Conservation (phyloP, 2,797 vertebrate genomes). For the Clarias platycephalus region DNA sequence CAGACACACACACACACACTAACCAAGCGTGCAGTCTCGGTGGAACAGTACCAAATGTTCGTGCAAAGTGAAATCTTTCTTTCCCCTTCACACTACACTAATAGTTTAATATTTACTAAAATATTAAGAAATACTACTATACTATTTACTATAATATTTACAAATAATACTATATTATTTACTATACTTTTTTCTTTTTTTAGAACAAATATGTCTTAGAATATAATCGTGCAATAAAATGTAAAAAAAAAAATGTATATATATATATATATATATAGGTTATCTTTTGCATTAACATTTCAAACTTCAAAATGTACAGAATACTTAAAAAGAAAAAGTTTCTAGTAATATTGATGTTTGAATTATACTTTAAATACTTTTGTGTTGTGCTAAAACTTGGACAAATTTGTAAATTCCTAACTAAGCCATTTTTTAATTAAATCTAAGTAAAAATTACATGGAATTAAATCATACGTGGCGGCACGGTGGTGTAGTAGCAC, state of each 20-base stretch:
- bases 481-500: no score
- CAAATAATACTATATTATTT: no score
- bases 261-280: no score
- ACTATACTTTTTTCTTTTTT: no score
- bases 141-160: no score
- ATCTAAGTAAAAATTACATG: neutral
- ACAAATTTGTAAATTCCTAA: neutral
- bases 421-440: neutral
- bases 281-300: no score
- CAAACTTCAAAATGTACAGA: no score
- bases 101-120: neutral
- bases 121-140: no score
- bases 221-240: neutral
- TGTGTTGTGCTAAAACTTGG: neutral
- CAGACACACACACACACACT: conserved; percentile 22
- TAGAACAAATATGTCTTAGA: neutral
- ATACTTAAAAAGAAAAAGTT: no score
- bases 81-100: neutral
- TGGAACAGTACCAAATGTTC: conserved; percentile 20
- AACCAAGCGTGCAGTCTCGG: conserved; percentile 53
- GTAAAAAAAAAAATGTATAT: no score
- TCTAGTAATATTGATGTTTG: neutral
- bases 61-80: conserved; percentile 16
- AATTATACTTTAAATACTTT: neutral
- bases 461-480: neutral